Evolutionary conservation across 2,113 vertebrate species (phyloP).

Genomic region (Trematomus loennbergii): DNA sequence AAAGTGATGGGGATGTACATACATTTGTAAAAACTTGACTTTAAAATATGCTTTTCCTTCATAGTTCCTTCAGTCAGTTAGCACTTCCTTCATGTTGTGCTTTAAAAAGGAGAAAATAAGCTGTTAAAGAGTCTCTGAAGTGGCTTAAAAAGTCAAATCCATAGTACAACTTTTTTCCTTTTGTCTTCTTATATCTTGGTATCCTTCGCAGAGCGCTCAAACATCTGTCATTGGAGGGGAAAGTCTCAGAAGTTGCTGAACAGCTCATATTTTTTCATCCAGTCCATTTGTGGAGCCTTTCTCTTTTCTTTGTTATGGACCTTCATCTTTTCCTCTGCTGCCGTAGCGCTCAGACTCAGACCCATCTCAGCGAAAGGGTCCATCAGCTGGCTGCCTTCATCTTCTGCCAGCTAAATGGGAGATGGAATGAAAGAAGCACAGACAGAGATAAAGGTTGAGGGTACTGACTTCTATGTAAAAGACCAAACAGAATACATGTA

Average conservation of each 20-base stretch:
- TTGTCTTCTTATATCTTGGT: slow-evolving; percentile 23
- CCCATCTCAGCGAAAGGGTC: slow-evolving; percentile 97
- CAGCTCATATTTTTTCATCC: slow-evolving; percentile 96
- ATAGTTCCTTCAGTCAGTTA: slow-evolving; percentile 16
- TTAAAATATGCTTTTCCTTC: slow-evolving; percentile 14
- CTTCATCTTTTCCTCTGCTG: slow-evolving; percentile 95
- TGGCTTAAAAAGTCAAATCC: slow-evolving; percentile 42
- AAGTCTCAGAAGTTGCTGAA: slow-evolving; percentile 96
- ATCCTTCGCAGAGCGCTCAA: slow-evolving; percentile 12
- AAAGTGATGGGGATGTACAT: slow-evolving; percentile 2
- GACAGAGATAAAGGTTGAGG: slow-evolving; percentile 4
- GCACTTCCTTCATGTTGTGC: neutral
- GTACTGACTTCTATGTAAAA: slow-evolving; percentile 14
- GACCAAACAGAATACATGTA: slow-evolving; percentile 3
- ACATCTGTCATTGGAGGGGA: neutral
- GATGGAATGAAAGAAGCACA: neutral
- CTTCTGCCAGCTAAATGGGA: slow-evolving; percentile 70
- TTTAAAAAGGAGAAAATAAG: neutral
- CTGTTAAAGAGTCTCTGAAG: slow-evolving; percentile 26
- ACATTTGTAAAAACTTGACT: slow-evolving; percentile 24
- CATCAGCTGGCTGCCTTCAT: slow-evolving; percentile 81
- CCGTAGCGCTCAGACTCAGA: slow-evolving; percentile 93
- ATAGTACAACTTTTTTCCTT: slow-evolving; percentile 8
- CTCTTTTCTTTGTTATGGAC: slow-evolving; percentile 92
- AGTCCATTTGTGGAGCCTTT: slow-evolving; percentile 96